Evolutionary conservation across 1,140 invertebrate species (phyloP), one percentile per base, ranked within the genome.

Genomic region (Drosophila nannoptera): DNA sequence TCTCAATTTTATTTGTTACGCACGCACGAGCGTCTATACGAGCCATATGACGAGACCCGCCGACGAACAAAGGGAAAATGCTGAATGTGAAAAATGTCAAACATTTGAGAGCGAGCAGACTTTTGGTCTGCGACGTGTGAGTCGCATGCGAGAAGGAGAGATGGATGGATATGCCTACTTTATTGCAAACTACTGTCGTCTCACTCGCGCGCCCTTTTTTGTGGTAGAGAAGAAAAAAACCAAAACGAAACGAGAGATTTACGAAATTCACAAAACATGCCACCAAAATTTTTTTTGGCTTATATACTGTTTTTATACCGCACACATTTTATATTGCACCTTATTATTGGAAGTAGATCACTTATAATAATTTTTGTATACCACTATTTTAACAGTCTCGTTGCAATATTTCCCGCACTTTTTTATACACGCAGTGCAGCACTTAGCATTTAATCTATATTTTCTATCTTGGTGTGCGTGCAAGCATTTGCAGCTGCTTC

Each of bases 31-130:
- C 68, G 68, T 70, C 65, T 42, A 53, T 56, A 62, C 67, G 67
- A 60, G 76, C 73, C 78, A 73, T 83, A 69, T 63, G 70, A 83
- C 78, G 78, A 84, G 81, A 61, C 69, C 73, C 80, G 80, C 76
- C 80, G 81, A 81, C 80, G 74, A 83, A 83, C 80, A 83, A 83
- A 83, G 80, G 75, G 75, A 82, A 81, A 83, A 84, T 83, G 78
- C 68, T 83, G 78, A 83, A 83, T 81, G 78, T 81, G 72, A 78
- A 78, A 78, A 78, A 78, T 78, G 74, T 73, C 62, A 78, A 75
- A 74, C 75, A 78, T 78, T 74, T 70, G 76, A 72, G 72, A 73
- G 58, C 66, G 69, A 70, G 69, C 76, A 78, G 76, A 78, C 76
- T 71, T 78, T 67, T 8, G 69, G 76, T 78, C 76, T 73, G 76